A percentile compares a stretch with the other conserved stretches of the same genome.
These are phyloP conservation scores for Rhinoderma darwinii DNA, from an alignment of 2,113 vertebrate species.

Conservation along the genomic window DNA sequence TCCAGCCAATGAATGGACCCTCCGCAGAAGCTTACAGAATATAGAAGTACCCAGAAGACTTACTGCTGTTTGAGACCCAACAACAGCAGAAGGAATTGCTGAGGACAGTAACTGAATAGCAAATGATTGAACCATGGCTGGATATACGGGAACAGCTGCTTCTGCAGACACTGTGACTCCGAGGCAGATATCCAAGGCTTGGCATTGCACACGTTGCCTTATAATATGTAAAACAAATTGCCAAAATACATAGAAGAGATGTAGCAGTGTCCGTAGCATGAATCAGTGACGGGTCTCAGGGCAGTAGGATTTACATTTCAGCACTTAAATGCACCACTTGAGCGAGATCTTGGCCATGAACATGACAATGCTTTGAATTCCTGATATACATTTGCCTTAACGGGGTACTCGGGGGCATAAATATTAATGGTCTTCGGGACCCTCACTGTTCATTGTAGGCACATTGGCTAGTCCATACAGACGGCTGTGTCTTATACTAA, in stretches of 20 bases:
- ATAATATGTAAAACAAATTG: background rate
- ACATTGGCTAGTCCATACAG: too few species aligned
- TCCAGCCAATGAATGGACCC: background rate
- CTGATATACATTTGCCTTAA: background rate
- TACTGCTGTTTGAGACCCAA: background rate
- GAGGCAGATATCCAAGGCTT: background rate
- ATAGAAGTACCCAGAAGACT: background rate
- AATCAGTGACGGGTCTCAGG: background rate
- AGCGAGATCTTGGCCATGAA: background rate
- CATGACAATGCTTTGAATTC: background rate
- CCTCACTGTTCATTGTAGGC: too few species aligned
- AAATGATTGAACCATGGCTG: background rate
- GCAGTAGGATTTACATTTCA: background rate
- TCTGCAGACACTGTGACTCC: background rate
- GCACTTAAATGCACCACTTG: background rate
- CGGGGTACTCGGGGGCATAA: too few species aligned
- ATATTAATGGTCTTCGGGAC: too few species aligned
- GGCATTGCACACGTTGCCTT: background rate
- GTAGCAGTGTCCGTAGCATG: background rate
- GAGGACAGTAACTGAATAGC: background rate
- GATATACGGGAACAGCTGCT: background rate
- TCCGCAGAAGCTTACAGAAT: background rate
- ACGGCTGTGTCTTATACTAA: too few species aligned
- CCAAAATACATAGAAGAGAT: background rate
- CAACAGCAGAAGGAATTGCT: conserved; percentile 20